Conservation (phyloP, 2,113 vertebrate species). For the Charina bottae region DNA sequence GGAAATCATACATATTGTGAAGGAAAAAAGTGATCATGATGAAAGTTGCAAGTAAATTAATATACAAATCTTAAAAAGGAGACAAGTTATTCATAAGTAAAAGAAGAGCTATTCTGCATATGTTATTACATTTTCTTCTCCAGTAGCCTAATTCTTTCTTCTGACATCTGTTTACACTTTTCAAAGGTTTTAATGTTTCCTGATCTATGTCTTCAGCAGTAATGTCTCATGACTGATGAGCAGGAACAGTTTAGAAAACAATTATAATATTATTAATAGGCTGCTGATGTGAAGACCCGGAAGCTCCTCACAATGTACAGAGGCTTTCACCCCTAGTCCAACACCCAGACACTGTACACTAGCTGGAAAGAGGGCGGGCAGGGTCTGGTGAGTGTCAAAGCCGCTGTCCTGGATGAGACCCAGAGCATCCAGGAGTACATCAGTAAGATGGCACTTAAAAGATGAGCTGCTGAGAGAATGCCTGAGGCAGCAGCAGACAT, state of each 20-base stretch:
- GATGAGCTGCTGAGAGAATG: no score
- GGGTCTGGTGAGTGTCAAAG: no score
- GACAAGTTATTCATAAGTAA: neutral
- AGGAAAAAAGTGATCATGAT: neutral
- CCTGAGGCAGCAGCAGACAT: no score
- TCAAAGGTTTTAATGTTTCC: constrained; percentile 44
- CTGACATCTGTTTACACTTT: constrained; percentile 15
- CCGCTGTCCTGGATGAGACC: no score
- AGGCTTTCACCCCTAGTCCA: no score
- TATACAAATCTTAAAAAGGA: neutral
- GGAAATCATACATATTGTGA: neutral
- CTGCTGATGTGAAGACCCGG: no score
- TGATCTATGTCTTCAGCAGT: constrained; percentile 55
- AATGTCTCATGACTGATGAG: constrained; percentile 34
- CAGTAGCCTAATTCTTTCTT: constrained; percentile 36
- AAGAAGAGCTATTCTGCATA: neutral
- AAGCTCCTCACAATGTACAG: no score
- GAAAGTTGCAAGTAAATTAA: neutral
- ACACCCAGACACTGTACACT: no score
- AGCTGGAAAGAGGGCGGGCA: no score
- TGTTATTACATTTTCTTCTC: constrained; percentile 3
- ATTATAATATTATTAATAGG: constrained; percentile 63
- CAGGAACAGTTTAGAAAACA: constrained; percentile 48
- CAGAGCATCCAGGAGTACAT: no score
- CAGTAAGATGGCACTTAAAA: no score